These are phyloP conservation scores for Acleris cristana DNA, from an alignment of 2,888 invertebrate genomes.

Conservation along the genomic window DNA sequence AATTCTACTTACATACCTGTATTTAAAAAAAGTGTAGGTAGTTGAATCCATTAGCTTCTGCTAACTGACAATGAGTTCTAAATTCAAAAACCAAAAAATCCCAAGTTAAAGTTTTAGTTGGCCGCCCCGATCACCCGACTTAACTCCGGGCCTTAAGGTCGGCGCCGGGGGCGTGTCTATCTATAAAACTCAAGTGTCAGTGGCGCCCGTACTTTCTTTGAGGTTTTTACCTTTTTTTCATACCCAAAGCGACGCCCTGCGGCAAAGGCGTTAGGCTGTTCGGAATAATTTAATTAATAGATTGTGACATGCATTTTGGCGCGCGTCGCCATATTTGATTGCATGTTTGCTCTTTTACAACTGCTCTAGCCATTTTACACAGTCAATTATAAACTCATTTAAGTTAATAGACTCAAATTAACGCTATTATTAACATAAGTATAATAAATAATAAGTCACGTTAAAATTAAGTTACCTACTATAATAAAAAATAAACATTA, in stretches of 20 bases:
- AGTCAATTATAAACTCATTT: constrained; percentile 32
- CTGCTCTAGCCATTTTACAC: constrained; percentile 6
- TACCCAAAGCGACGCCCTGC: constrained; percentile 48
- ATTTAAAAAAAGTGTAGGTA: too few species aligned
- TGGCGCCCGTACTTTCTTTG: constrained; percentile 46
- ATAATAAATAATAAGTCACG: background rate
- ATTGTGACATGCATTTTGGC: constrained; percentile 48
- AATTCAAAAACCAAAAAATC: background rate
- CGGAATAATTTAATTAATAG: constrained; percentile 52
- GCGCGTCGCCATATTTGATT: constrained; percentile 33
- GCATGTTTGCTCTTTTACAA: constrained; percentile 6
- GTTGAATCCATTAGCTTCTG: too few species aligned
- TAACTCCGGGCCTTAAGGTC: background rate
- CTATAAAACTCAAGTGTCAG: constrained; percentile 36
- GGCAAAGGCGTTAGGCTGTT: constrained; percentile 47
- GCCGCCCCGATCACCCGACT: background rate
- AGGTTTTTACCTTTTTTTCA: constrained; percentile 44
- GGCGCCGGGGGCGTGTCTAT: constrained; percentile 37
- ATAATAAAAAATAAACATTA: background rate
- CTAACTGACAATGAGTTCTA: background rate
- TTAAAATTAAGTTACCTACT: background rate
- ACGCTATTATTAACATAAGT: constrained; percentile 11
- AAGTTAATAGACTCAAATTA: constrained; percentile 14
- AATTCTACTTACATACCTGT: too few species aligned
- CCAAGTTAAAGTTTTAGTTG: background rate